Evolutionary conservation across 2,888 invertebrate genomes (phyloP).

Genomic region (Branchipolynoe longqiensis): DNA sequence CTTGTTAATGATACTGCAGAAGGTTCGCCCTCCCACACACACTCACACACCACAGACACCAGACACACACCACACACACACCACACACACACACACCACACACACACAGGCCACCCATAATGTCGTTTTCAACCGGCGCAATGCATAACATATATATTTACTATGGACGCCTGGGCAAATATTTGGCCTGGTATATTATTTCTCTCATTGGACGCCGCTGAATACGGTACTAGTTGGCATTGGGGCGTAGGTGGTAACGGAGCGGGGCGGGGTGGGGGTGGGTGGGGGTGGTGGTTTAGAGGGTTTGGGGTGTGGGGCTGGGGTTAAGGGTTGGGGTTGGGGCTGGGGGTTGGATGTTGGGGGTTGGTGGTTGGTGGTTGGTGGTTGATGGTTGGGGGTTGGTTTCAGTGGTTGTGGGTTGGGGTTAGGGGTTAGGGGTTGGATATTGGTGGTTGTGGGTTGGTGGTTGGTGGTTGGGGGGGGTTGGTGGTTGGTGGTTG

Average conservation of each 20-base stretch:
- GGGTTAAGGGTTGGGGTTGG: too few relatives aligned
- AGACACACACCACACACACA: too few relatives aligned
- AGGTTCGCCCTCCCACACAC: slow-evolving; percentile 5
- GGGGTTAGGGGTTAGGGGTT: too few relatives aligned
- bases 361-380: too few relatives aligned
- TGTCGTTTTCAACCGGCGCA: slow-evolving; percentile 39
- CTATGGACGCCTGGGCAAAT: slow-evolving; percentile 36
- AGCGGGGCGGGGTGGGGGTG: not conserved
- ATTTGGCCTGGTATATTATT: slow-evolving; percentile 50
- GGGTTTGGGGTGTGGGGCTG: not conserved
- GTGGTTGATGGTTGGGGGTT: too few relatives aligned
- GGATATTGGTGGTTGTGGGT: too few relatives aligned
- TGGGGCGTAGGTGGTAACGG: not conserved
- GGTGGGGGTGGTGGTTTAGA: not conserved
- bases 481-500: too few relatives aligned
- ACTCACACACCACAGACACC: not conserved
- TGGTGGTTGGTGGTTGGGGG: too few relatives aligned
- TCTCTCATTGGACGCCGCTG: slow-evolving; percentile 46
- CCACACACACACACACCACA: not conserved
- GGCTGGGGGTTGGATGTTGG: too few relatives aligned
- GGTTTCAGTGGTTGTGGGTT: too few relatives aligned
- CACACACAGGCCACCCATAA: too few relatives aligned
- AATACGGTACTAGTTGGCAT: slow-evolving; percentile 43
- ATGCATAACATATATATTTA: slow-evolving; percentile 57
- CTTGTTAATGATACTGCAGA: slow-evolving; percentile 50